phyloP scores from a whole-genome alignment of 1,140 invertebrate species.

The Agrypnia vestita region DNA sequence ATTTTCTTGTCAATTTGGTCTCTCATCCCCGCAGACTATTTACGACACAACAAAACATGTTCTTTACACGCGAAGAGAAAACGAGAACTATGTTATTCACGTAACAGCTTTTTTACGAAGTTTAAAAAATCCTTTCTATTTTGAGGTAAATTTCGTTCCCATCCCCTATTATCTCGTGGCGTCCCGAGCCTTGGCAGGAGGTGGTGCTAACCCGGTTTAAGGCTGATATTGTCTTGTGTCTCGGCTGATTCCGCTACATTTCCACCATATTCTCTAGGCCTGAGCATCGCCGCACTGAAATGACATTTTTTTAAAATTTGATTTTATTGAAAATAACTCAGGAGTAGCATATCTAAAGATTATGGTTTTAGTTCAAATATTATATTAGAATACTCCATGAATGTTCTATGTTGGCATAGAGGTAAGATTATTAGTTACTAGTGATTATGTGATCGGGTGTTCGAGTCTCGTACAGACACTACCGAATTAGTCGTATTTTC shows the following conservation, averaged over 20 bases:
- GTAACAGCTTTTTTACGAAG: slow-evolving; percentile 28
- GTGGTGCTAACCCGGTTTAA: slow-evolving; percentile 9
- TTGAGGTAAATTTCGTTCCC: slow-evolving; percentile 20
- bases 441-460: too few relatives aligned
- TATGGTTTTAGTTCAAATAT: too few relatives aligned
- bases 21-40: slow-evolving; percentile 5
- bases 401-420: too few relatives aligned
- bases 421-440: too few relatives aligned
- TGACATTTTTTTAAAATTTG: too few relatives aligned
- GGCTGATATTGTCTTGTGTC: slow-evolving; percentile 8
- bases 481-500: too few relatives aligned
- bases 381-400: too few relatives aligned
- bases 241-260: neutral
- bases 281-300: too few relatives aligned
- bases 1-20: neutral
- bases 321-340: too few relatives aligned
- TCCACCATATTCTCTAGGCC: neutral
- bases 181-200: neutral
- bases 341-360: too few relatives aligned
- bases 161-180: slow-evolving; percentile 11
- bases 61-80: slow-evolving; percentile 1
- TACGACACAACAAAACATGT: neutral
- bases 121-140: slow-evolving; percentile 12
- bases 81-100: slow-evolving; percentile 2
- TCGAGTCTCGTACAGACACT: too few relatives aligned